Base-by-base conservation (phyloP, 2,888 invertebrate genomes). In the Plutella xylostella region DNA sequence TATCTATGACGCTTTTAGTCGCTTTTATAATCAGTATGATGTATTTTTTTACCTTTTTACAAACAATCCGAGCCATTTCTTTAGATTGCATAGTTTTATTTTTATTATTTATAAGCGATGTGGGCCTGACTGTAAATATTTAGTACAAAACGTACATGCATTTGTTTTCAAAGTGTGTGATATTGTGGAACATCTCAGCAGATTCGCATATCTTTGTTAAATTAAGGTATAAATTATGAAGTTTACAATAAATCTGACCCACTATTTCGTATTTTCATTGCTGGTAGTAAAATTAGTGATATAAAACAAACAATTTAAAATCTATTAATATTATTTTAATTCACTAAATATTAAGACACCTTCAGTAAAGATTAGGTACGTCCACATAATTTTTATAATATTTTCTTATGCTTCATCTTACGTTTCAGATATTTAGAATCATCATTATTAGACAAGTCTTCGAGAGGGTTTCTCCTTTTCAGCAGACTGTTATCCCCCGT, bases 61-160 rank as follows among this genome's bases (percentile, higher is more conserved):
- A 25, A 65, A 51, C 55, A 79, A 82, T 82, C 82, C 82, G 82
- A 82, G 80, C 82, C 82, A 82, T 75, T 77, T 65, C 53, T 55
- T 60, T 54, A 54, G 61, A 57, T 55, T 49, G 25, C 20, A 25
- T 45, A 41, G 33, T 39, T 43, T 42, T 48, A 45, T 43, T 21
- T 45, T 55, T 56, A 53, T 59, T 49, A 54, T 52, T 55, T n/a
- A n/a, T n/a, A n/a, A n/a, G n/a, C n/a, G 53, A 55, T 52, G 54
- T 51, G 39, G 42, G 34, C 49, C 45, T 54, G 55, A 49, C 56
- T 48, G 53, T 54, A 52, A 55, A 51, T 50, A 50, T 47, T 38
- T 51, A 53, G 51, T 53, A 53, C 55, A 55, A 54, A 53, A 37
- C 7, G n/a, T 37, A 37, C n/a, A 12, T 18, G 20, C 18, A 11